Base-by-base conservation (phyloP, 2,888 invertebrate species). In the Ormia ochracea region DNA sequence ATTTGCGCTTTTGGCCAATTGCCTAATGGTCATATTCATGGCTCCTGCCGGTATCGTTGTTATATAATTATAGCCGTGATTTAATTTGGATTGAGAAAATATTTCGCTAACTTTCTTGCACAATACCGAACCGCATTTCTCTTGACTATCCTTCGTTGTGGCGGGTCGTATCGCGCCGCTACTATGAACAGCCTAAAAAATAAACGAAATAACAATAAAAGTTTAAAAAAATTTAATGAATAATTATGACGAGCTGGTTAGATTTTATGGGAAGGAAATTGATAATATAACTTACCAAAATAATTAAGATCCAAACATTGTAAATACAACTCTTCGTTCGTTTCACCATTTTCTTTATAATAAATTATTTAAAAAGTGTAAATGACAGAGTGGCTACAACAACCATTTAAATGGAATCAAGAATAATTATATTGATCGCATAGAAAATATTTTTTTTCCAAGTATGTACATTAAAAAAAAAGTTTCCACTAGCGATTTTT, bases 31-130 rank as follows among this genome's bases (percentile, higher is more conserved):
- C 78, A 97, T 92, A 85, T 95, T 94, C 90, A 96, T 96, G 43
- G 97, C 96, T 12, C 96, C 96, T 78, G 92, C 91, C 0, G 96
- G 96, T 66, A 97, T 93, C 43, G 94, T 94, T 4, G 95, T 93
- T 59, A 97, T 93, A 84, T 94, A 91, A 76, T 96, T 94, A 90
- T 96, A 96, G 50, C 96, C 96, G 70, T 93, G 92, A 0, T 94
- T 93, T 79, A 96, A 91, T 81, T 94, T 93, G 1, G 94, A 93
- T 58, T 94, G 92, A 21, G 94, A 94, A 90, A 95, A 97, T 77
- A 96, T 92, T 2, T 96, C 96, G 19, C 95, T 94, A 81, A 96
- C 93, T 82, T 94, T 92, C 69, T 94, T 92, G 86, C 95, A 95
- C 45, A 89, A 75, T 1, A 88, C 86, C 1, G 92, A 91, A 4